Percentiles rank a stretch among this genome's conserved stretches.
These are phyloP conservation scores for Harlomillsia oculata DNA, from an alignment of 1,140 invertebrate species.

Conservation along the genomic window DNA sequence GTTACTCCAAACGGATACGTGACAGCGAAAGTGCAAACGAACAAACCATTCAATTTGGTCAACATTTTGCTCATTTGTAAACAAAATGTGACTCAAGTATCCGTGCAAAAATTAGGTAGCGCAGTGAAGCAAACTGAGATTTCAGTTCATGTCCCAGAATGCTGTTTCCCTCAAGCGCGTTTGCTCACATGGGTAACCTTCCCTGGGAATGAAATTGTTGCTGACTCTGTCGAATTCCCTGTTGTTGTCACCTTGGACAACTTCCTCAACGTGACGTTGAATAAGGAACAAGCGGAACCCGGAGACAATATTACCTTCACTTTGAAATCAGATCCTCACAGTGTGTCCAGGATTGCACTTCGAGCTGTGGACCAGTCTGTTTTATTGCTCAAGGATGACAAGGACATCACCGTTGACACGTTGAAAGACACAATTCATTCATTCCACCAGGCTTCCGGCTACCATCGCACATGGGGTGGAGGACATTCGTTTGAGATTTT, in stretches of 20 bases:
- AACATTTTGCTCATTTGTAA: no score
- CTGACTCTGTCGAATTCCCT: slow-evolving; percentile 69
- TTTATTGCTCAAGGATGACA: slow-evolving; percentile 55
- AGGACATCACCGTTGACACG: slow-evolving; percentile 49
- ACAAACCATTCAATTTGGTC: no score
- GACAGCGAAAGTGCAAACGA: slow-evolving; percentile 69
- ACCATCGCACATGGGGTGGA: slow-evolving; percentile 11
- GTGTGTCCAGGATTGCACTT: slow-evolving; percentile 57
- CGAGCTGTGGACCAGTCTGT: slow-evolving; percentile 55
- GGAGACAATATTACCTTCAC: slow-evolving; percentile 61
- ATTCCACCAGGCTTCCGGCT: not conserved
- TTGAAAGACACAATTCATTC: not conserved
- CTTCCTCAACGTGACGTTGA: slow-evolving; percentile 50
- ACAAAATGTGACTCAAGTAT: no score
- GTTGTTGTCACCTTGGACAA: slow-evolving; percentile 68
- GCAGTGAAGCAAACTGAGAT: no score
- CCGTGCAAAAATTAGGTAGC: no score
- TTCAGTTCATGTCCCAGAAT: no score
- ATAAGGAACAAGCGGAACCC: slow-evolving; percentile 54
- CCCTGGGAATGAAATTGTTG: slow-evolving; percentile 55
- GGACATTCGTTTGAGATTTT: slow-evolving; percentile 10
- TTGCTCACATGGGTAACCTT: no score
- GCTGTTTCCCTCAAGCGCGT: no score
- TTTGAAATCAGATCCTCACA: slow-evolving; percentile 65
- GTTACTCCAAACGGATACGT: slow-evolving; percentile 41